These are phyloP conservation scores for Drosophila sechellia DNA, from an alignment of 1,140 invertebrate genomes.

Conservation along the genomic window DNA sequence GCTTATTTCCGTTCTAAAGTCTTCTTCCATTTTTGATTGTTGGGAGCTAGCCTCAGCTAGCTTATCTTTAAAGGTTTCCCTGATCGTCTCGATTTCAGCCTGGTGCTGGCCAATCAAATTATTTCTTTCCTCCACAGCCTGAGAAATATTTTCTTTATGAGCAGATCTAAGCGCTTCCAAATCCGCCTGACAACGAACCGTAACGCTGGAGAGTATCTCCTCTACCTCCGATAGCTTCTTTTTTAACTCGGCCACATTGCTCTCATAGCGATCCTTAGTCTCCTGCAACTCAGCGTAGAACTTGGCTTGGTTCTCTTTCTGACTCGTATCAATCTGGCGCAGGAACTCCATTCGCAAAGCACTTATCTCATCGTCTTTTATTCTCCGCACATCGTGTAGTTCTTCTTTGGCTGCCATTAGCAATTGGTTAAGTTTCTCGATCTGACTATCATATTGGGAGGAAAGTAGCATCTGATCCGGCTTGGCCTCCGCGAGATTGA, in stretches of 20 bases:
- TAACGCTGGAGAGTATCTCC: background rate
- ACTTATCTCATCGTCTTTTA: constrained; percentile 20
- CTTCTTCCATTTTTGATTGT: background rate
- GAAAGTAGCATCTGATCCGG: background rate
- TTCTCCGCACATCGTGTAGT: background rate
- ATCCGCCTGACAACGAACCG: background rate
- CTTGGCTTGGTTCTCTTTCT: constrained; percentile 40
- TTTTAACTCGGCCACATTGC: constrained; percentile 9
- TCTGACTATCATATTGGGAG: background rate
- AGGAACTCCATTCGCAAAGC: constrained; percentile 42
- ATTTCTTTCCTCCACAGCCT: background rate
- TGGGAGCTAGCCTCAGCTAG: constrained; percentile 10
- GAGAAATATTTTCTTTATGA: background rate
- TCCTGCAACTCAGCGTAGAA: constrained; percentile 48
- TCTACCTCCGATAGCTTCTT: constrained; percentile 11
- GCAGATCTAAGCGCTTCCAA: background rate
- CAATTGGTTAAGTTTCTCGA: constrained; percentile 1
- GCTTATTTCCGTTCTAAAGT: background rate
- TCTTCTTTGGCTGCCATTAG: constrained; percentile 6
- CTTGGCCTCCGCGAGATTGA: background rate
- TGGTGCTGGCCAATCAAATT: background rate
- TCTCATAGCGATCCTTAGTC: constrained; percentile 28
- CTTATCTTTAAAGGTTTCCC: background rate
- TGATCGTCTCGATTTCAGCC: background rate
- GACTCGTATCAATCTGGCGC: constrained; percentile 46